phyloP scores from a whole-genome alignment of 2,797 vertebrate species.

The Tolypeutes matacus region DNA sequence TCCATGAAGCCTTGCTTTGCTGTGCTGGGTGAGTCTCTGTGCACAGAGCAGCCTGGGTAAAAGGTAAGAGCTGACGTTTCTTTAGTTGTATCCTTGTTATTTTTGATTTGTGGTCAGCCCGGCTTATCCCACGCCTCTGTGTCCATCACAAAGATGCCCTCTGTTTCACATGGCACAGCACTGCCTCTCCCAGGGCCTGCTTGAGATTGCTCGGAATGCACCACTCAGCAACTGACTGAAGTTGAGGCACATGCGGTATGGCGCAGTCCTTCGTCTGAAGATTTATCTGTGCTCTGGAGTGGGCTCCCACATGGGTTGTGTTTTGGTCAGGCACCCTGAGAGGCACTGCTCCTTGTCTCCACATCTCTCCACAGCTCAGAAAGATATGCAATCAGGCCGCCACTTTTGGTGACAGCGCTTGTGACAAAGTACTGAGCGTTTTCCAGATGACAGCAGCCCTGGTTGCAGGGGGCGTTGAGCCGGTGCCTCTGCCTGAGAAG shows the following conservation, averaged over 20 bases:
- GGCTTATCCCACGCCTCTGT: conserved; percentile 1
- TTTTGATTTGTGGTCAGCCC: conserved; percentile 59
- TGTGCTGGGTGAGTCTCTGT: neutral
- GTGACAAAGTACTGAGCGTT: neutral
- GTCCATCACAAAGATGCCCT: neutral
- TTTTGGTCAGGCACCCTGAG: neutral
- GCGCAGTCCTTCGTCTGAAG: neutral
- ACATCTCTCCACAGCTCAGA: neutral
- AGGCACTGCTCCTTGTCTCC: neutral
- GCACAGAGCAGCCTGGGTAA: neutral
- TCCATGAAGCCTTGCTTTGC: rapidly evolving
- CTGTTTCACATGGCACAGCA: neutral
- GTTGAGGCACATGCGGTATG: neutral
- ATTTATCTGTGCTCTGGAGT: neutral
- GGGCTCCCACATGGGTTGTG: rapidly evolving
- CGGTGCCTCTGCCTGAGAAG: neutral
- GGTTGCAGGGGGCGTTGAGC: neutral
- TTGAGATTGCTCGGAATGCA: neutral
- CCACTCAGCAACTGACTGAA: neutral
- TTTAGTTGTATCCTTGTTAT: conserved; percentile 66
- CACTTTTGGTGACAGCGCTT: conserved; percentile 26
- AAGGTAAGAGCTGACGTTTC: conserved; percentile 39
- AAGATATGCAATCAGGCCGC: neutral
- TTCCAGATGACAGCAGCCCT: neutral
- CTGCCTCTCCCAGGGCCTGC: neutral